Conservation (phyloP, 2,113 vertebrate genomes). For the Ploceus nigricollis region DNA sequence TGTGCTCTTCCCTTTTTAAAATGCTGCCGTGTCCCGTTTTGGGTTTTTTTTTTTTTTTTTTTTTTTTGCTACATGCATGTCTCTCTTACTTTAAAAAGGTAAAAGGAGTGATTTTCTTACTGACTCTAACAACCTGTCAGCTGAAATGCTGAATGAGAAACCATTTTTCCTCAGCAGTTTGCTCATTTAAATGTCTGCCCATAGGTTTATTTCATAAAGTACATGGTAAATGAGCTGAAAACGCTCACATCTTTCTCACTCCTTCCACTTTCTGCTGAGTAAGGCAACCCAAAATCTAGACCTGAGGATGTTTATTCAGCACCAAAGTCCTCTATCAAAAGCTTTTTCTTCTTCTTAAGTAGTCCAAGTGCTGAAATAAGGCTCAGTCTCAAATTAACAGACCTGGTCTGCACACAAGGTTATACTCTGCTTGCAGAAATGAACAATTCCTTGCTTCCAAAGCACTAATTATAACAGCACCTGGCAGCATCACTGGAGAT, state of each 20-base stretch:
- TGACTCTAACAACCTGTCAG: background rate
- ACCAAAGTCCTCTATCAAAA: background rate
- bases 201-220: background rate
- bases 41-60: background rate
- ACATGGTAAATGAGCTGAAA: background rate
- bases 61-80: background rate
- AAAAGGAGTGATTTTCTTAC: background rate
- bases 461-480: conserved; percentile 36
- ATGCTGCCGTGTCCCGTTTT: background rate
- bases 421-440: conserved; percentile 31
- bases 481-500: conserved; percentile 22
- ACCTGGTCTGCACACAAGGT: background rate
- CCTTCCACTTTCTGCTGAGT: conserved; percentile 28
- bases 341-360: background rate
- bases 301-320: background rate
- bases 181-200: background rate
- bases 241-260: background rate
- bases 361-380: background rate
- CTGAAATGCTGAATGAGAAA: background rate
- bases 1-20: background rate
- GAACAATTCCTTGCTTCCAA: background rate
- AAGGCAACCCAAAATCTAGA: background rate
- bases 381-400: conserved; percentile 15
- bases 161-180: conserved; percentile 6
- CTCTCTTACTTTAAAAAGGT: background rate